Evolutionary conservation across 2,888 invertebrate species (phyloP).

Genomic region (Falcaria lacertinaria): DNA sequence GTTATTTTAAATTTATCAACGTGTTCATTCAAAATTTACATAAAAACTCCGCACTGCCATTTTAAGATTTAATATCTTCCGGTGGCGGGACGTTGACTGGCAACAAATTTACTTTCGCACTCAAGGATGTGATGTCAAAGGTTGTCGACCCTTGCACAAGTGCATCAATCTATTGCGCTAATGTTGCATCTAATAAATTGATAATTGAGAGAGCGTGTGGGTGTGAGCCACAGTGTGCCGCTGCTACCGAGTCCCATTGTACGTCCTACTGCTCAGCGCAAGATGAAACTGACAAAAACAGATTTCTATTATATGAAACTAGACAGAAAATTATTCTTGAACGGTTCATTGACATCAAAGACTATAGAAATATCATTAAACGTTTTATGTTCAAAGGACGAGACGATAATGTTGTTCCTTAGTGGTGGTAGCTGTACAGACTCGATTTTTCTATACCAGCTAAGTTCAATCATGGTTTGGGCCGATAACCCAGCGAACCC

Average conservation of each 20-base stretch:
- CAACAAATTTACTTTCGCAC: neutral
- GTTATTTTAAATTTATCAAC: too few species aligned
- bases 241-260: slow-evolving; percentile 5
- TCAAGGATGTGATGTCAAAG: slow-evolving; percentile 8
- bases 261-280: neutral
- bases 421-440: too few species aligned
- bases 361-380: neutral
- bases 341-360: neutral
- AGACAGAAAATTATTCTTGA: neutral
- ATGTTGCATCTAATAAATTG: slow-evolving; percentile 37
- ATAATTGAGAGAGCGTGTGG: slow-evolving; percentile 33
- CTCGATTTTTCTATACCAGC: too few species aligned
- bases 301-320: neutral
- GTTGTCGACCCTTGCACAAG: slow-evolving; percentile 20
- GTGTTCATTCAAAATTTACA: neutral
- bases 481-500: too few species aligned
- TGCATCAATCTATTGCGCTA: slow-evolving; percentile 26
- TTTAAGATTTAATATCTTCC: neutral
- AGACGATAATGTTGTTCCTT: too few species aligned
- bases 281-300: neutral
- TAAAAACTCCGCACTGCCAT: neutral
- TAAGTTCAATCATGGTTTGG: too few species aligned
- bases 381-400: neutral
- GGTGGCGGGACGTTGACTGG: neutral
- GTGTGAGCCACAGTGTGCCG: slow-evolving; percentile 20